Evolutionary conservation across 2,113 vertebrate genomes (phyloP), one percentile per base, ranked within the genome.

Genomic region (Spea multiplicata): DNA sequence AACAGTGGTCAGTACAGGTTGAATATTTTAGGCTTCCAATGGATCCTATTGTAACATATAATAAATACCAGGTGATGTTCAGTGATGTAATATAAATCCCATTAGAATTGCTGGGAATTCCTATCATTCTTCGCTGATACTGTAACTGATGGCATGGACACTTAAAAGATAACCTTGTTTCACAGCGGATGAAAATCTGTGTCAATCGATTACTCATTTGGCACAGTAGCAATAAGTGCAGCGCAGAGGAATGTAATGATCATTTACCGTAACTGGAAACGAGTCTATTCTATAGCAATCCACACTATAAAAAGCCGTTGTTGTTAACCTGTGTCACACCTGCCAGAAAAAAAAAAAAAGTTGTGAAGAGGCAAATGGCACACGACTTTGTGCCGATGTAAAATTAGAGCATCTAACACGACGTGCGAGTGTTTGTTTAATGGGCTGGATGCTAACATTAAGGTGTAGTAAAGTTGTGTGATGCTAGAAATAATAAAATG

Each of bases 371-470:
- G 64, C 50, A 8, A 75, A 75, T 55, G 30, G 30, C 48, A 30
- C 55, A 50, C 30, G 30, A 30, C 30, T 30, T 2, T 30, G 30
- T 30, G 2, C 30, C 30, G 1, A 53, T 53, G 50, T 8, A 53
- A 53, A 53, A 53, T 53, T 53, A 6, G 6, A 53, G 50, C 50
- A 53, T 6, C 50, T 53, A 8, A 53, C 50, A 53, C 6, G 50
- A 53, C 50, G 49, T 57, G 14, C 9, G 50, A 67, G 72, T 66
- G 30, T 69, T 69, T 68, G 66, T 70, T 17, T 76, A 76, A 61
- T 69, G 65, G 47, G 53, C 65, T n/a, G 8, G 16, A 48, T 52
- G n/a, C 45, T 70, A 44, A 76, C 68, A 48, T 75, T 66, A 66
- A 66, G 62, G 49, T 75, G 74, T 50, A 74, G 17, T 17, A 4